These are phyloP conservation scores for Lordiphosa mommai DNA, from an alignment of 1,140 invertebrate species.

Conservation along the genomic window DNA sequence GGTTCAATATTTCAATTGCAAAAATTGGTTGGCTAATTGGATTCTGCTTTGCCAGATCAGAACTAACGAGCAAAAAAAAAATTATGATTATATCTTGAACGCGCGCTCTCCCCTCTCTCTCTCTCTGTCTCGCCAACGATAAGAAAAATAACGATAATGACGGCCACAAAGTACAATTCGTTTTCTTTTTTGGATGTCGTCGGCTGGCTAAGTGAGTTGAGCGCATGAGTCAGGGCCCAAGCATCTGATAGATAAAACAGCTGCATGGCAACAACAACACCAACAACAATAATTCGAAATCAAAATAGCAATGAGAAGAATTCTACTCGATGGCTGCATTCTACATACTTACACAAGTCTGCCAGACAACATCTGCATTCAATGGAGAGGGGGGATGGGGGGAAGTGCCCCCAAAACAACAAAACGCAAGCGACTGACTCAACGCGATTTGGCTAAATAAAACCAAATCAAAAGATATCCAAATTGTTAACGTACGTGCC, in stretches of 20 bases:
- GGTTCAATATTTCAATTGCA: no score
- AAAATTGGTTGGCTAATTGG: no score
- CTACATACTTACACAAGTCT: no score
- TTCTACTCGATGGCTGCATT: conserved; percentile 25
- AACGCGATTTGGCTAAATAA: no score
- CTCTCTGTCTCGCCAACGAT: neutral
- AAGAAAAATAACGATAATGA: neutral
- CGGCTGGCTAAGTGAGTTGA: no score
- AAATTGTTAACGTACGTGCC: no score
- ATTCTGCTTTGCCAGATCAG: no score
- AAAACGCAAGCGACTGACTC: no score
- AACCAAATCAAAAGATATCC: no score
- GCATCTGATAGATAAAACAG: conserved; percentile 73
- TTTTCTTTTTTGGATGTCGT: conserved; percentile 11
- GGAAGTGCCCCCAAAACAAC: no score
- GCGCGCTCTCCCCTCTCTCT: neutral
- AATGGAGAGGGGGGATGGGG: no score
- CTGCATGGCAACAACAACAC: conserved; percentile 52
- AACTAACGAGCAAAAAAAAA: neutral
- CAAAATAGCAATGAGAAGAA: conserved; percentile 71
- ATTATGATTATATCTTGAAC: neutral
- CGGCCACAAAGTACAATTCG: conserved; percentile 32
- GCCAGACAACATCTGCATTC: no score
- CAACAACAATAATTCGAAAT: conserved; percentile 41
- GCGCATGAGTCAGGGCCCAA: conserved; percentile 42